These are phyloP conservation scores for Isurus oxyrinchus DNA, from an alignment of 2,113 vertebrate species.

Conservation along the genomic window DNA sequence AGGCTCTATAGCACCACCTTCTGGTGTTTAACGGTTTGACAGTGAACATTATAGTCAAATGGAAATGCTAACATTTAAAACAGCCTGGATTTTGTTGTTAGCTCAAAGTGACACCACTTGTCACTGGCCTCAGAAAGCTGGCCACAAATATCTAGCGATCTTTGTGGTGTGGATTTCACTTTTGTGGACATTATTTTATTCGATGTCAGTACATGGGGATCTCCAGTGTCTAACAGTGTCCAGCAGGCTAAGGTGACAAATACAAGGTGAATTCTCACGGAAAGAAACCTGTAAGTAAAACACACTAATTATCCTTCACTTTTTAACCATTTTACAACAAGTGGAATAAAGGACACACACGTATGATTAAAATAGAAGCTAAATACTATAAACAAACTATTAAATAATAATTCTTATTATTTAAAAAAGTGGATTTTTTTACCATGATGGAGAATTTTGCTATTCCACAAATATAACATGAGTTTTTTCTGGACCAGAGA, in stretches of 20 bases:
- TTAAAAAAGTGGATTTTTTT: neutral
- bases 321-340: neutral
- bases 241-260: neutral
- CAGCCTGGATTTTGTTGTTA: neutral
- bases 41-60: neutral
- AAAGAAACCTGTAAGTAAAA: neutral
- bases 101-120: neutral
- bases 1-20: neutral
- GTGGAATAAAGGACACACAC: neutral
- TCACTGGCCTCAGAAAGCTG: neutral
- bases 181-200: neutral
- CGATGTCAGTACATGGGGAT: neutral
- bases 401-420: neutral
- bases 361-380: neutral
- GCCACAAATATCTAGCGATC: no score
- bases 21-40: neutral
- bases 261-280: neutral
- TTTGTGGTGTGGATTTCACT: neutral
- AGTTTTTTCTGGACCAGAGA: neutral
- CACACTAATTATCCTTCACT: neutral
- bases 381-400: neutral
- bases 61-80: neutral
- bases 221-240: neutral
- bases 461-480: neutral
- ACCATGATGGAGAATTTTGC: neutral